phyloP scores from a whole-genome alignment of 2,888 invertebrate genomes.

The Polyploca ridens region DNA sequence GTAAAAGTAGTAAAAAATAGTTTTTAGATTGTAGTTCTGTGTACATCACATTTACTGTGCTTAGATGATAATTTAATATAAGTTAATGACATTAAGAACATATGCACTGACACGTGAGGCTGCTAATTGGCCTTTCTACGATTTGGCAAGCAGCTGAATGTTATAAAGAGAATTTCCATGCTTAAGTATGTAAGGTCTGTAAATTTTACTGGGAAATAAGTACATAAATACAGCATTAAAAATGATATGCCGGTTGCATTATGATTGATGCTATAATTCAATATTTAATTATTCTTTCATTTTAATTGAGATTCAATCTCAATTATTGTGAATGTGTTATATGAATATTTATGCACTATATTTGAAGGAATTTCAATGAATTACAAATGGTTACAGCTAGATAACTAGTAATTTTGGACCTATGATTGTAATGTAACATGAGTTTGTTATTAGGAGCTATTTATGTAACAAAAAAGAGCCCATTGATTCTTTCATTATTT shows the following conservation, averaged over 20 bases:
- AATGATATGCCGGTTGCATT: neutral
- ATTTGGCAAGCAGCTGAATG: neutral
- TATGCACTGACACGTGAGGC: neutral
- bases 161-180: neutral
- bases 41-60: neutral
- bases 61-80: neutral
- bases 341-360: no score
- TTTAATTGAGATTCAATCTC: no score
- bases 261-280: neutral
- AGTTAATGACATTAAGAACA: neutral
- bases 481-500: no score
- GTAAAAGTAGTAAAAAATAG: conserved; percentile 37
- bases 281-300: neutral
- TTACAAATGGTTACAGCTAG: no score
- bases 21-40: conserved; percentile 4
- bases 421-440: no score
- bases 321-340: no score
- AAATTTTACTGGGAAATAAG: neutral
- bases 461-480: no score
- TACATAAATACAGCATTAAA: neutral
- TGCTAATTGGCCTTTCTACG: neutral
- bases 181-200: neutral
- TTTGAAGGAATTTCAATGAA: no score
- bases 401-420: no score
- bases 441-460: no score